These are phyloP conservation scores for Tetragnatha versicolor DNA, from an alignment of 1,140 invertebrate genomes.

Conservation along the genomic window DNA sequence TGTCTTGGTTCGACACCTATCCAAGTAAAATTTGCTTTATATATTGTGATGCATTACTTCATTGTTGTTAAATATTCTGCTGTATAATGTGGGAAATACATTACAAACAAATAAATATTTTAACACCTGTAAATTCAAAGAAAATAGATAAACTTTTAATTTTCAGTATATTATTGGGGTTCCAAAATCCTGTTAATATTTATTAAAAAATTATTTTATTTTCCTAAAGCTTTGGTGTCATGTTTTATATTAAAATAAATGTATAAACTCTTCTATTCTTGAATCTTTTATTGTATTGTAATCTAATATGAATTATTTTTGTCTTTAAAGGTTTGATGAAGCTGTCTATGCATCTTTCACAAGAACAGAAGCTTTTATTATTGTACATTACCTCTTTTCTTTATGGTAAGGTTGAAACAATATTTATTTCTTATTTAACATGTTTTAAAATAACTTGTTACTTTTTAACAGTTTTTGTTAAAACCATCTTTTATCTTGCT, in stretches of 20 bases:
- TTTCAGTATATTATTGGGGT: background rate
- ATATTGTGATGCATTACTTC: background rate
- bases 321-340: conserved; percentile 32
- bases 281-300: background rate
- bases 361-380: background rate
- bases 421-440: background rate
- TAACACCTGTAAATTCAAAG: background rate
- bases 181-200: background rate
- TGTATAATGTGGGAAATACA: background rate
- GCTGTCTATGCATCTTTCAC: conserved; percentile 3
- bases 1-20: conserved; percentile 5
- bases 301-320: background rate
- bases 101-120: too few species aligned
- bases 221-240: too few species aligned
- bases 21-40: conserved; percentile 11
- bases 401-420: background rate
- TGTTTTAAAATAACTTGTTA: background rate
- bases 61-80: background rate
- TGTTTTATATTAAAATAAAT: too few species aligned
- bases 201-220: background rate
- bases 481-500: background rate
- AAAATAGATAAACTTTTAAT: background rate
- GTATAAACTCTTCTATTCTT: too few species aligned
- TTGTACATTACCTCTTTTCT: conserved; percentile 16
- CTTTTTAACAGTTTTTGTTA: background rate